phyloP scores from a whole-genome alignment of 2,797 vertebrate genomes.

The Peromyscus attwateri region DNA sequence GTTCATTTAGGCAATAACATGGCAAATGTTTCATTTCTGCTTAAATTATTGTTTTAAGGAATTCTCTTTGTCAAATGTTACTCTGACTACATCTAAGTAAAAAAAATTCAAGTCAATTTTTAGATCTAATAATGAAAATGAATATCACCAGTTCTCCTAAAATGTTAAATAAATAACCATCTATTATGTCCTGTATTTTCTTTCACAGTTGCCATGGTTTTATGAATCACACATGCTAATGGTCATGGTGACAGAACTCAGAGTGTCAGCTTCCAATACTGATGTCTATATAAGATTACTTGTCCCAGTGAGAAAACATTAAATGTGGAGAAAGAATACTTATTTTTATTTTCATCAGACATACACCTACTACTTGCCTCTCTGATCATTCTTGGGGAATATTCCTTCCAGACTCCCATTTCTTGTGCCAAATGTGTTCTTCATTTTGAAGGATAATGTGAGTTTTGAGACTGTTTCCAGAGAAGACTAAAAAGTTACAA shows the following conservation, averaged over 20 bases:
- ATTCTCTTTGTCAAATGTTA: background rate
- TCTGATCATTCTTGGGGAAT: background rate
- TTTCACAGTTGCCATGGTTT: background rate
- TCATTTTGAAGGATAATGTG: background rate
- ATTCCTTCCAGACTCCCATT: background rate
- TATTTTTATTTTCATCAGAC: background rate
- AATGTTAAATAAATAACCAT: slow-evolving; percentile 39
- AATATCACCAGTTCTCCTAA: slow-evolving; percentile 2
- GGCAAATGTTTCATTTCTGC: background rate
- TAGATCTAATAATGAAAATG: slow-evolving; percentile 38
- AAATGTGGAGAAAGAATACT: background rate
- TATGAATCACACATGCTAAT: slow-evolving; percentile 23
- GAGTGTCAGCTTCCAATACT: background rate
- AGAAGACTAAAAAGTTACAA: background rate
- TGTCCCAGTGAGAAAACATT: slow-evolving; percentile 17
- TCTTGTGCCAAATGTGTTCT: background rate
- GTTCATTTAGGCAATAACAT: background rate
- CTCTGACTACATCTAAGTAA: background rate
- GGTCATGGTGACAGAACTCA: background rate
- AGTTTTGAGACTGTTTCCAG: background rate
- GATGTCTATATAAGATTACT: background rate
- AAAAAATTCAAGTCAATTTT: slow-evolving; percentile 45
- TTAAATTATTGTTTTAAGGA: slow-evolving; percentile 62
- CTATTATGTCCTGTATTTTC: background rate
- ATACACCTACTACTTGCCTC: background rate